These are phyloP conservation scores for Metalampra italica DNA, from an alignment of 2,888 invertebrate species.

Conservation along the genomic window DNA sequence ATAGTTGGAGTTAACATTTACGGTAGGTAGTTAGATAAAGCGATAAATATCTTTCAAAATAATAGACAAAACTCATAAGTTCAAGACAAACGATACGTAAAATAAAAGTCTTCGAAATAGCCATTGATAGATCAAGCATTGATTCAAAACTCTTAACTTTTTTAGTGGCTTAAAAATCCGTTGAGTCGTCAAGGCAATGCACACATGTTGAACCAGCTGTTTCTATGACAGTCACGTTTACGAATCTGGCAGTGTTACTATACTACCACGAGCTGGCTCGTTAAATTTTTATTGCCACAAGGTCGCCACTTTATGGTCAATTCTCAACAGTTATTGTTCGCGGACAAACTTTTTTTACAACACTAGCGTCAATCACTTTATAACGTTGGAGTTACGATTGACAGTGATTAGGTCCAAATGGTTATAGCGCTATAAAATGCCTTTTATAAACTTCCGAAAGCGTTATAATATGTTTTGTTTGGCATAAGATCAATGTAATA, in stretches of 20 bases:
- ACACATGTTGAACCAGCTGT: slow-evolving; percentile 67
- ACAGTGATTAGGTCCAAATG: slow-evolving; percentile 72
- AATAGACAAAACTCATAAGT: too few species aligned
- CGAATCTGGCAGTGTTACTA: slow-evolving; percentile 63
- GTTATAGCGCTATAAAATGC: slow-evolving; percentile 61
- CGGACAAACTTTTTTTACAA: slow-evolving; percentile 63
- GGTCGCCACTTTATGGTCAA: slow-evolving; percentile 79
- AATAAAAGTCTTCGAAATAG: neutral
- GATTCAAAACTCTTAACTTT: slow-evolving; percentile 47
- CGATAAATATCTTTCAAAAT: too few species aligned
- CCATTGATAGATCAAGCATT: slow-evolving; percentile 38
- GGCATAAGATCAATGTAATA: slow-evolving; percentile 25
- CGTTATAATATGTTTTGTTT: slow-evolving; percentile 47
- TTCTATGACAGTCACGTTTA: slow-evolving; percentile 73
- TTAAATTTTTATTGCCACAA: slow-evolving; percentile 79
- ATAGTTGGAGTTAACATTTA: neutral
- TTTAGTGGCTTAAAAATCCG: slow-evolving; percentile 33
- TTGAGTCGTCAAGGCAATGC: slow-evolving; percentile 18
- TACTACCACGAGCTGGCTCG: slow-evolving; percentile 61
- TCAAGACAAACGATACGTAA: too few species aligned
- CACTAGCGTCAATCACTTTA: slow-evolving; percentile 59
- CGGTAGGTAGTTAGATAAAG: neutral
- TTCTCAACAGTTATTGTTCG: slow-evolving; percentile 75
- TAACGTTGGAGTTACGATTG: slow-evolving; percentile 63
- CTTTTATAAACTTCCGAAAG: slow-evolving; percentile 50